A percentile compares a stretch with the other conserved stretches of the same genome.
phyloP scores from a whole-genome alignment of 2,113 vertebrate genomes.

The Lamprologus tigripictilis region DNA sequence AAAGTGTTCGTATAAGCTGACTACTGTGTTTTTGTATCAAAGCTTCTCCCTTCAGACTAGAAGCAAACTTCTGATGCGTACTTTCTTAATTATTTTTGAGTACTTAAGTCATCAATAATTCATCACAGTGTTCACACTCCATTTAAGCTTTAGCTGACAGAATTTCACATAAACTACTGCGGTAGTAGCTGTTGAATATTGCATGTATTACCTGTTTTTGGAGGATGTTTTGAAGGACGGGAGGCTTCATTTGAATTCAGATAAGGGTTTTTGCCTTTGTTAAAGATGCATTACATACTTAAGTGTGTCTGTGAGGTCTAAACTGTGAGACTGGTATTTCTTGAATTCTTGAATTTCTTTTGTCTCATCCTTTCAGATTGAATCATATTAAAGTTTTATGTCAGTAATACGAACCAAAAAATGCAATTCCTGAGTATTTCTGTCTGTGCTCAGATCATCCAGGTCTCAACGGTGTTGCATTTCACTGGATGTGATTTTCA shows the following conservation, averaged over 20 bases:
- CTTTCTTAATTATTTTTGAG: background rate
- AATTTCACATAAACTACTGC: background rate
- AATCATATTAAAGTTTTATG: background rate
- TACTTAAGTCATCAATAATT: background rate
- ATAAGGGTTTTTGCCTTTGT: background rate
- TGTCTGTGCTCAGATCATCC: background rate
- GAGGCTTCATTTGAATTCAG: background rate
- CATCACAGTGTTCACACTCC: background rate
- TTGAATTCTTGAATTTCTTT: background rate
- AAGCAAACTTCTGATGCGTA: background rate
- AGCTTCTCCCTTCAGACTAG: background rate
- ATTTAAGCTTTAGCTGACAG: background rate
- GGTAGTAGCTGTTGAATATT: background rate
- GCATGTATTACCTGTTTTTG: background rate
- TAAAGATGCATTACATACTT: background rate
- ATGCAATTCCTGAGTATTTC: background rate
- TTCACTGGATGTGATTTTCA: background rate
- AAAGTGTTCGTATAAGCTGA: background rate
- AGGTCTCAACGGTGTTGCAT: background rate
- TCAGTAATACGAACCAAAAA: background rate
- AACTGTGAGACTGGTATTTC: background rate
- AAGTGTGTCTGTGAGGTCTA: background rate
- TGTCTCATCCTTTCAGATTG: background rate
- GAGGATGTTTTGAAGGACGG: background rate
- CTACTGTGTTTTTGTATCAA: background rate